phyloP scores from a whole-genome alignment of 2,113 vertebrate genomes.

The Tichodroma muraria region DNA sequence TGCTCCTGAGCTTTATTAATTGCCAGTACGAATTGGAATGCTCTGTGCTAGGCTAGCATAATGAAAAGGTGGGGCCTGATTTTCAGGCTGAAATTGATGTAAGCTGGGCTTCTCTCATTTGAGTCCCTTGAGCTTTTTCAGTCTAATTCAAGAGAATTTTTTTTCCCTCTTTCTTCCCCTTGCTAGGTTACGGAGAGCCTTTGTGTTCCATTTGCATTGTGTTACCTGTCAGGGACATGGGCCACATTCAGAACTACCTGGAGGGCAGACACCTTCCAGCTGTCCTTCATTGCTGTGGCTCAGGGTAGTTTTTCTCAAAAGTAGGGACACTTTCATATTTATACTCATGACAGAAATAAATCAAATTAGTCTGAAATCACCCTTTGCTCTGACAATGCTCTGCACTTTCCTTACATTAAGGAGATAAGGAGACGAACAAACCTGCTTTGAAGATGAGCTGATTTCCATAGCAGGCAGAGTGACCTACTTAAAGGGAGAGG shows the following conservation, averaged over 20 bases:
- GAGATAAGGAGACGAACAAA: slow-evolving; percentile 24
- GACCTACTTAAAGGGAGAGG: slow-evolving; percentile 67
- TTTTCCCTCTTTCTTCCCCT: neutral
- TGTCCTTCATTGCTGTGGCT: slow-evolving; percentile 14
- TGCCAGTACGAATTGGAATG: neutral
- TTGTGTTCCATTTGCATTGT: slow-evolving; percentile 50
- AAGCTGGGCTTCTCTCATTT: neutral
- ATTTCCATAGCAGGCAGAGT: slow-evolving; percentile 54
- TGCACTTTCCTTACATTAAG: slow-evolving; percentile 12
- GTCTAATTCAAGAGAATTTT: neutral
- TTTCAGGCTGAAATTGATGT: neutral
- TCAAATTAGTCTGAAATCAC: slow-evolving; percentile 62
- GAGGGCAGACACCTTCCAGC: neutral
- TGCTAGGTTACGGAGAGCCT: slow-evolving; percentile 8
- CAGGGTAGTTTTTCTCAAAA: slow-evolving; percentile 22
- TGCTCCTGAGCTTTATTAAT: neutral
- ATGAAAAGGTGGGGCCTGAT: neutral
- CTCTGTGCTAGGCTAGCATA: neutral
- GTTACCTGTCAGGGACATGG: neutral
- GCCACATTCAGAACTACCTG: neutral
- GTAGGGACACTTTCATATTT: neutral
- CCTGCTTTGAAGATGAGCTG: slow-evolving; percentile 64
- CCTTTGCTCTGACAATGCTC: slow-evolving; percentile 45
- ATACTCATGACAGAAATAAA: slow-evolving; percentile 30
- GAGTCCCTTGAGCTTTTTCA: neutral